Conservation (phyloP, 2,113 vertebrate genomes). For the Siphamia tubifer region DNA sequence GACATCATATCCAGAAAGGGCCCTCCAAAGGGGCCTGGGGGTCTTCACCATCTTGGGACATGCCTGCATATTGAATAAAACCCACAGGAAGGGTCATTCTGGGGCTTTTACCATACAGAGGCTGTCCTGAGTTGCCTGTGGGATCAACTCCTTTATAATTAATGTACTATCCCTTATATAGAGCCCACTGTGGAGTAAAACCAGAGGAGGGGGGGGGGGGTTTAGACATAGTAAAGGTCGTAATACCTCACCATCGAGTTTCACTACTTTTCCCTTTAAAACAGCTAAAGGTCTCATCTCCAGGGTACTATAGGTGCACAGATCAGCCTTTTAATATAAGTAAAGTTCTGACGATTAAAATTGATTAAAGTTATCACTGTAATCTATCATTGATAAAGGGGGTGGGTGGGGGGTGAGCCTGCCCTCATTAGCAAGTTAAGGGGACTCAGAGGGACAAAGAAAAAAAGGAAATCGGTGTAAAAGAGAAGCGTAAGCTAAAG, state of each 20-base stretch:
- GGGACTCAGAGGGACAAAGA: constrained; percentile 15
- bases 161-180: constrained; percentile 14
- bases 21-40: background rate
- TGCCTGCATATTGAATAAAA: background rate
- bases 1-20: constrained; percentile 15
- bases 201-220: background rate
- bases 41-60: background rate
- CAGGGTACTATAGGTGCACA: constrained; percentile 12
- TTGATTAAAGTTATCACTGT: constrained; percentile 38
- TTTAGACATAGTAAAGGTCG: background rate
- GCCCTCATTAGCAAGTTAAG: constrained; percentile 34
- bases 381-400: constrained; percentile 54
- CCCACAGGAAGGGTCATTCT: background rate
- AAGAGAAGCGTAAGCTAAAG: background rate
- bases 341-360: constrained; percentile 29
- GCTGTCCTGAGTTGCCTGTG: background rate
- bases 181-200: background rate
- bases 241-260: background rate
- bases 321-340: constrained; percentile 36
- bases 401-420: background rate
- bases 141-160: constrained; percentile 7
- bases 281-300: background rate
- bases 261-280: background rate
- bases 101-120: background rate
- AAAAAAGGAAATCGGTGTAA: background rate